Evolutionary conservation across 2,113 vertebrate genomes (phyloP).

Genomic region (Fregata magnificens): DNA sequence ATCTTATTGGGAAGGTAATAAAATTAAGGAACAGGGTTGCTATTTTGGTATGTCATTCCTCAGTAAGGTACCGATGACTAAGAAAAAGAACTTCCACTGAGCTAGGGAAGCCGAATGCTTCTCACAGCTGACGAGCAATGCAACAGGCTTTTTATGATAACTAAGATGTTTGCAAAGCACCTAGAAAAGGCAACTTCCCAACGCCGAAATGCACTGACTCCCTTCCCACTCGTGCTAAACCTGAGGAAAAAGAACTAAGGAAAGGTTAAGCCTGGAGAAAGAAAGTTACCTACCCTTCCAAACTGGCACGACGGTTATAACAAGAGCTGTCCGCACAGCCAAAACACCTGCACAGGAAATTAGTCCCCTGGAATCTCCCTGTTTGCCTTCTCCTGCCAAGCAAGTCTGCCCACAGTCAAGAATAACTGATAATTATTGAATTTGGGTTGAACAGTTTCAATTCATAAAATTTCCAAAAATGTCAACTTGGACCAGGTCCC

Average conservation of each 20-base stretch:
- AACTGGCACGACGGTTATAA: background rate
- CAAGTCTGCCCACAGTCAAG: background rate
- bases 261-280: background rate
- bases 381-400: slow-evolving; percentile 11
- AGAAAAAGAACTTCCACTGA: background rate
- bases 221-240: background rate
- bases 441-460: background rate
- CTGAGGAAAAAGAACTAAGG: background rate
- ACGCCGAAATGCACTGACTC: background rate
- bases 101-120: background rate
- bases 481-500: background rate
- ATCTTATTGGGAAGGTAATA: slow-evolving; percentile 19
- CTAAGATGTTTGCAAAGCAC: background rate
- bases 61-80: background rate
- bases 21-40: slow-evolving; percentile 36
- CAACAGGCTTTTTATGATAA: background rate
- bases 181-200: background rate
- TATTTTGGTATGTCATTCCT: slow-evolving; percentile 27
- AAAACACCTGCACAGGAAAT: slow-evolving; percentile 44
- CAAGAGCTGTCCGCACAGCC: background rate
- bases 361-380: background rate
- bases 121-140: background rate
- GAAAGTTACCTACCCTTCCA: background rate
- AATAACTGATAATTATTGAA: slow-evolving; percentile 27
- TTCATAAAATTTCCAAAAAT: background rate